Base-by-base conservation (phyloP, 64 coral and sea anemone genomes). In the Trachythela sp. region DNA sequence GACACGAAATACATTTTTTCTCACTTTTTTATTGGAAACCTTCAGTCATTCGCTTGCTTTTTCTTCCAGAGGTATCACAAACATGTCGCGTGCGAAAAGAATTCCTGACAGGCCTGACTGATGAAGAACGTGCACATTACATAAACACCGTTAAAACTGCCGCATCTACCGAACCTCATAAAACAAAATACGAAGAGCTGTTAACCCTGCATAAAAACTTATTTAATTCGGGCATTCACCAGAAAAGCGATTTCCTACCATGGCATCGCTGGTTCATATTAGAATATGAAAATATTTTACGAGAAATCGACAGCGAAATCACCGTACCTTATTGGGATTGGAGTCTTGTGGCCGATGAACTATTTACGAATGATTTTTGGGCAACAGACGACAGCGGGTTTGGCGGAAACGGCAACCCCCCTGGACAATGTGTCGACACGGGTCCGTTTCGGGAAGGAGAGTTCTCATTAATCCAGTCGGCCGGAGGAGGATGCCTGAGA, bases 241-340 rank as follows among this genome's bases (percentile, higher is more conserved):
- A 22, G 39, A 1, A 2, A 20, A 2, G 0, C 3, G 39, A 49
- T 41, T 91, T 91, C 30, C 60, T 91, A 2, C 70, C 88, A 8
- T 94, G 92, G 92, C 89, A 94, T 85, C 89, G 92, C 20, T 90
- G 86, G 72, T 94, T 83, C 26, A 26, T 90, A 0, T 40, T 94
- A 35, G 38, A 83, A 68, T 94, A 94, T 32, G 92, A 94, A 31
- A 90, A 94, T 34, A 49, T 94, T 13, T 29, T 94, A 8, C 89
- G 86, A 13, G 40, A 48, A 88, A 83, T 87, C 33, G 89, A 94
- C 27, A 90, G 92, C 50, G 17, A 30, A 37, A 43, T 94, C 14
- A 94, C 92, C 10, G 89, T 84, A 2, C 8, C 92, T 20, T 93
- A 90, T 24, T 94, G 92, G 92, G 89, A 94, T 40, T 94, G 89